Evolutionary conservation across 1,140 invertebrate genomes (phyloP).

Genomic region (Pogonognathellus flavescens): DNA sequence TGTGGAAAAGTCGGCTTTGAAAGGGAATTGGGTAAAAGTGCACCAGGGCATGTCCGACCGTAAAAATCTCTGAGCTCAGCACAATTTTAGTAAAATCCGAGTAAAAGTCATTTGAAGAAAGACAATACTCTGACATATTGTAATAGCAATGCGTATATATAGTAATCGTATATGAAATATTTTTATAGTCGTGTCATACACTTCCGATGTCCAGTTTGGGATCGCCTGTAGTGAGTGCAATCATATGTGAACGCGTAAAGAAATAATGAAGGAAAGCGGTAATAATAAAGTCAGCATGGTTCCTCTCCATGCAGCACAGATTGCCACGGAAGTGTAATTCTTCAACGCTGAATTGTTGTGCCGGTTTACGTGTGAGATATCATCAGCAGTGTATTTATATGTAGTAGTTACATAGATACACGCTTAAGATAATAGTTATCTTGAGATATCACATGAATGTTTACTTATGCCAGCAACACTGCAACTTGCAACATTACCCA

Average conservation of each 20-base stretch:
- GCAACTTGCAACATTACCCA: slow-evolving; percentile 9
- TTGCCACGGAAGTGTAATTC: slow-evolving; percentile 36
- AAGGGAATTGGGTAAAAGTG: background rate
- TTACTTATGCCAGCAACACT: background rate
- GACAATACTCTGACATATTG: too few species aligned
- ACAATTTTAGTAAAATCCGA: background rate
- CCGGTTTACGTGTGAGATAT: too few species aligned
- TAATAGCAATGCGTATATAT: too few species aligned
- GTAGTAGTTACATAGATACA: too few species aligned
- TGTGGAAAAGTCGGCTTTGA: slow-evolving; percentile 17
- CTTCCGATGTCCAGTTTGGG: slow-evolving; percentile 24
- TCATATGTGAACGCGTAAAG: slow-evolving; percentile 18
- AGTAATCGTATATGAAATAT: too few species aligned
- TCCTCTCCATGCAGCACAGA: slow-evolving; percentile 5
- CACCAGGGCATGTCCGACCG: background rate
- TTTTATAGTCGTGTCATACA: background rate
- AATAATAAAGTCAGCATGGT: slow-evolving; percentile 47
- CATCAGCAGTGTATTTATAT: too few species aligned
- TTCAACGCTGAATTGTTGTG: background rate
- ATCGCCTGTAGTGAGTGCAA: background rate
- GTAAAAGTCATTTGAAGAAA: background rate
- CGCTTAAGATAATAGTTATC: too few species aligned
- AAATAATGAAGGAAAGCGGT: slow-evolving; percentile 47
- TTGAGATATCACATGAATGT: background rate
- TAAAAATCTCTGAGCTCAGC: background rate